Base-by-base conservation (phyloP, 2,888 invertebrate species). In the Andrena minutula region DNA sequence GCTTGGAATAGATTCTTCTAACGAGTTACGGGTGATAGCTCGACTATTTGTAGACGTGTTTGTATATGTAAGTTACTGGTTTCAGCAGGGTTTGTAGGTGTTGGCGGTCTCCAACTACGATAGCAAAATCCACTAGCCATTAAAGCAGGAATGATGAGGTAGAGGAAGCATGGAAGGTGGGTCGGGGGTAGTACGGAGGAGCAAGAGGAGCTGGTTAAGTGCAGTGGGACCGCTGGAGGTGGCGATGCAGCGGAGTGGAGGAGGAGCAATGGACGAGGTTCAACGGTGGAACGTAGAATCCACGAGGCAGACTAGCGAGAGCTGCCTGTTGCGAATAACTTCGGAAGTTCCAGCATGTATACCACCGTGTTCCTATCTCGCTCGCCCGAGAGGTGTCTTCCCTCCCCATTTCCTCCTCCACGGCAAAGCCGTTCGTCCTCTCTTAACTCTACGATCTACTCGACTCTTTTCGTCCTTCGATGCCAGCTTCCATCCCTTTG, bases 311-410 rank as follows among this genome's bases (percentile, higher is more conserved):
- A 86, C 89, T 82, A 86, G 89, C 88, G 70, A 26, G 32, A 85
- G 88, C 88, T 86, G 89, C 90, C 89, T 89, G 90, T 91, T 90
- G 88, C 89, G 86, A 90, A 90, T 90, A 90, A 89, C 90, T 91
- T 90, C 73, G 86, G 81, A 90, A 91, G 88, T 90, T 89, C 81
- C 88, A 84, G 58, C 82, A 53, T 86, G 84, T 77, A 77, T 75
- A 79, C 71, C 73, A 23, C 20, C 58, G 41, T 76, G 61, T 75
- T 70, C 79, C 69, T 73, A 72, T 68, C 75, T 76, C 68, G 20
- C 41, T 23, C 56, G 56, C 70, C 70, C 41, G 41, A 41, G 41
- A 41, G 41, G 16, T 4, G 12, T 77, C 71, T 75, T 75, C 83
- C 83, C 79, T 78, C 63, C 79, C 68, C 47, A 53, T 47, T 73